Base-by-base conservation (phyloP, 2,888 invertebrate species). In the Oxyteleia sp. region DNA sequence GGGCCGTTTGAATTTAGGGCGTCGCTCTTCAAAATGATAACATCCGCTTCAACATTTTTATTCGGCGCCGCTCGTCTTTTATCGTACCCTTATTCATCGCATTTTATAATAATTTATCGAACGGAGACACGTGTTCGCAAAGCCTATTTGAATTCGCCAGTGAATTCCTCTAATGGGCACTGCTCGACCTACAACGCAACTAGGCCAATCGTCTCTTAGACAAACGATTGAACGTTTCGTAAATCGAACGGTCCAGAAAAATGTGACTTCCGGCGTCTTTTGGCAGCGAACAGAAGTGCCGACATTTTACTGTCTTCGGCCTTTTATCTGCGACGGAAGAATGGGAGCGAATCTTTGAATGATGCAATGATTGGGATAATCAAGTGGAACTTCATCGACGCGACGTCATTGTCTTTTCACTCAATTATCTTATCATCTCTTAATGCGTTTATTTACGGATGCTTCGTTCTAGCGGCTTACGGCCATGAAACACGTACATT, bases 141-240 rank as follows among this genome's bases (percentile, higher is more conserved):
- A 71, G n/a, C 71, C 55, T 20, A 57, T 57, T 55, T 74, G 45
- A 55, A 41, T 74, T 74, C 43, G n/a, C 15, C 20, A 23, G 16
- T 20, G 49, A 79, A 71, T 69, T 69, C 69, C 55, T 79, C 45
- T 53, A 63, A 69, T 61, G 11, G 59, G 59, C 51, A 35, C 76
- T 45, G 45, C 69, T 78, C 53, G 78, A 79, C 78, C 63, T 71
- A 55, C n/a, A 79, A 71, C 51, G 26, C 59, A 76, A 66, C 41
- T 76, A 59, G 69, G 69, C 63, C 78, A 79, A 78, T 78, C 69
- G 78, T 63, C 64, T 63, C 63, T 61, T 47, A 69, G 64, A 63
- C 55, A 63, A 69, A 71, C 41, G 63, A 55, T 66, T 61, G 78
- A 79, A 63, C 47, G n/a, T 63, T 71, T 71, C 45, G 69, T 47